Conservation (phyloP, 2,113 vertebrate species). For the Eublepharis macularius region DNA sequence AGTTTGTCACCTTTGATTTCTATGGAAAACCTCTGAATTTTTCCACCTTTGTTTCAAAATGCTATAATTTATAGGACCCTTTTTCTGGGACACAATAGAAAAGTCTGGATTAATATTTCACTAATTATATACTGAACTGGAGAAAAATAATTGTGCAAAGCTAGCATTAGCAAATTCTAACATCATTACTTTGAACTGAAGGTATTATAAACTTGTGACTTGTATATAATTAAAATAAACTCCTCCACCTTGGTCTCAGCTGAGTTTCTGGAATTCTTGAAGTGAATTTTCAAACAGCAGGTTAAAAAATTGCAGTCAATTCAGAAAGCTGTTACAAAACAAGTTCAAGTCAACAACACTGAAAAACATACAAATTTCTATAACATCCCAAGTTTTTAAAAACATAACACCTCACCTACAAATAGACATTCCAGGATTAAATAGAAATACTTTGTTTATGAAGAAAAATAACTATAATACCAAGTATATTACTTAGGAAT, state of each 20-base stretch:
- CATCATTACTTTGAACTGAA: background rate
- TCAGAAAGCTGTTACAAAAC: background rate
- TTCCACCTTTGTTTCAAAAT: slow-evolving; percentile 53
- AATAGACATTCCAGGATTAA: background rate
- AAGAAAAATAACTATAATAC: background rate
- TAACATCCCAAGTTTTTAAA: background rate
- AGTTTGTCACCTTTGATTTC: slow-evolving; percentile 64
- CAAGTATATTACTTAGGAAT: background rate
- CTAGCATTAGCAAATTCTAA: slow-evolving; percentile 1
- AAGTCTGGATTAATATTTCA: slow-evolving; percentile 53
- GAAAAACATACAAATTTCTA: background rate
- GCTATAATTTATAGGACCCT: slow-evolving; percentile 42
- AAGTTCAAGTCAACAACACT: slow-evolving; percentile 5
- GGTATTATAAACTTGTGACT: slow-evolving; percentile 41
- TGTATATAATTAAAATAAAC: slow-evolving; percentile 43
- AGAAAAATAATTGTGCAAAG: background rate
- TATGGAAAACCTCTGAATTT: slow-evolving; percentile 53
- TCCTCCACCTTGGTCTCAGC: background rate
- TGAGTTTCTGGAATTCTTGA: background rate
- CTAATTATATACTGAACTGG: slow-evolving; percentile 47
- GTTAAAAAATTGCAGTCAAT: background rate
- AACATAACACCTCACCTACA: background rate
- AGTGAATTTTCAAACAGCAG: slow-evolving; percentile 2
- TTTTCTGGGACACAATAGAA: slow-evolving; percentile 34
- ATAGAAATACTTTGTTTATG: background rate